Conservation (phyloP, 2,797 vertebrate genomes). For the Acestrorhynchus altus region DNA sequence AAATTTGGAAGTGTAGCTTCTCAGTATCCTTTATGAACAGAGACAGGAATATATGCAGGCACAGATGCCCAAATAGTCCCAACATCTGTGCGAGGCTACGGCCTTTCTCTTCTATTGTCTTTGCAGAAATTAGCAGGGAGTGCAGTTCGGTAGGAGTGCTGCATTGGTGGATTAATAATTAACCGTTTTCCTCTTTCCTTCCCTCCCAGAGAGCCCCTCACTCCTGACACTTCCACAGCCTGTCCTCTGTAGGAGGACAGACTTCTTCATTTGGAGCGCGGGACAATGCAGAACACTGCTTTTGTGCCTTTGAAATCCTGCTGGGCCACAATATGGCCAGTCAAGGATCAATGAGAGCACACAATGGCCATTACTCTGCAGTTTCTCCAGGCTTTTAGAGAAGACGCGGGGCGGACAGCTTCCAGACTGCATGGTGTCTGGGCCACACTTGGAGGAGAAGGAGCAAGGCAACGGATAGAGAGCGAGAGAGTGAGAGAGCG, state of each 20-base stretch:
- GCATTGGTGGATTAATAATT: slow-evolving; percentile 63
- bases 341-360: slow-evolving; percentile 68
- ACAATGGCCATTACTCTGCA: slow-evolving; percentile 64
- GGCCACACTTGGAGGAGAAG: slow-evolving; percentile 62
- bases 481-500: slow-evolving; percentile 26
- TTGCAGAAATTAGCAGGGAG: slow-evolving; percentile 59
- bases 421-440: slow-evolving; percentile 67
- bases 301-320: slow-evolving; percentile 68
- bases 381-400: slow-evolving; percentile 60
- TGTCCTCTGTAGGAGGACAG: slow-evolving; percentile 54
- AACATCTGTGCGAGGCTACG: slow-evolving; percentile 60
- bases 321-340: slow-evolving; percentile 71
- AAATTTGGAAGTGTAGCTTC: too few species aligned
- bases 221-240: slow-evolving; percentile 56
- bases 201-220: slow-evolving; percentile 47
- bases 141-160: slow-evolving; percentile 44
- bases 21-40: not conserved
- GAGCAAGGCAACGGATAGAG: slow-evolving; percentile 27
- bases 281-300: slow-evolving; percentile 61
- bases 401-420: slow-evolving; percentile 63
- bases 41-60: slow-evolving; percentile 8
- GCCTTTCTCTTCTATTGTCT: slow-evolving; percentile 42
- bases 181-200: slow-evolving; percentile 50
- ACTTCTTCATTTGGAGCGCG: slow-evolving; percentile 67
- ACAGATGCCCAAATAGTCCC: slow-evolving; percentile 37